Evolutionary conservation across 2,888 invertebrate genomes (phyloP), one percentile per base, ranked within the genome.

Genomic region (Ormyrus labotus): DNA sequence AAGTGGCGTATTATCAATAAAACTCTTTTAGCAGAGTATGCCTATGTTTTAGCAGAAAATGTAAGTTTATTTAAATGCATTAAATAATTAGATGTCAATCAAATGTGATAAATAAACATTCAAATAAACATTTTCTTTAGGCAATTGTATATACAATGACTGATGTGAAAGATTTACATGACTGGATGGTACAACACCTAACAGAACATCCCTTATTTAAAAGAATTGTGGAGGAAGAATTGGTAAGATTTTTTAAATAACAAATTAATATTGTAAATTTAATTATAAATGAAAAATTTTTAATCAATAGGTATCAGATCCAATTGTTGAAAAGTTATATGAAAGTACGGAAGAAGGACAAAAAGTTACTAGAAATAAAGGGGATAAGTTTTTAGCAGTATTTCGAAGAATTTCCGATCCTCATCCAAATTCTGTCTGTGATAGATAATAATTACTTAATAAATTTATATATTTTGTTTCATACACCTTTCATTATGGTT

Each of bases 1-100:
- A 99, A 99, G 91, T 99, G 99, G 99, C 93, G 99, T 81, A 99
- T 99, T 82, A 97, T 99, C 83, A 99, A 97, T 89, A 94, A 96
- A 86, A 95, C 96, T 85, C 92, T 99, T 55, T 92, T 99, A 45
- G 97, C 99, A 2, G 99, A 99, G 91, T 99, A 99, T 93, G 99
- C 99, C 0, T 99, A 97, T 92, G 95, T 98, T 61, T 92, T 99
- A 78, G 93, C 94, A 76, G 95, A 95, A 89, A 95, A 95, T 87
- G 98, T 96, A 92, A 91, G 92, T 4, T 34, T 34, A 34, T 34
- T 34, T 34, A 34, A 34, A 34, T 34, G 4, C 4, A 34, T 34
- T 34, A 34, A 34, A 34, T 34, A 34, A 34, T 34, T 3, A 34
- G 0, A 34, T 3, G 0, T 34, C 34, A 34, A 34, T 34, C 34